Base-by-base conservation (phyloP, 2,797 vertebrate genomes). In the Eulemur mongoz region DNA sequence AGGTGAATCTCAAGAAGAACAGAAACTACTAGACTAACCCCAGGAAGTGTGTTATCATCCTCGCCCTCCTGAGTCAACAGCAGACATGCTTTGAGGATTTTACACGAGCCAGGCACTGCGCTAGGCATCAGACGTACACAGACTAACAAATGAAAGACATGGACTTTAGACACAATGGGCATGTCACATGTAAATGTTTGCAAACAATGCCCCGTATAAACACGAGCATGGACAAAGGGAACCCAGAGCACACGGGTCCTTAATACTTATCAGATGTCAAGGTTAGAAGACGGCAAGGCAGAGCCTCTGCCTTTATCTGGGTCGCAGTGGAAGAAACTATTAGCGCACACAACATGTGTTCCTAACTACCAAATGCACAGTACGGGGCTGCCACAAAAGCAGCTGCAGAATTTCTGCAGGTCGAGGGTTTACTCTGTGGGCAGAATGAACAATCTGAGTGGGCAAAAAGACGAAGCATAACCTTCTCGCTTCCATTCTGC, bases 171-270 rank as follows among this genome's bases (percentile, higher is more conserved):
- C 17, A 90, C 45, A 2, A 45, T 27, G 22, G 40, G 61, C 18
- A 8, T 4, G 45, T n/a, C 78, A 43, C 32, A 27, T 8, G 30
- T 10, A 52, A 75, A 35, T 48, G 48, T 87, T n/a, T 67, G 40
- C 38, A 79, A 79, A 79, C 76, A 83, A 38, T 5, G 32, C 48
- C 38, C n/a, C 9, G 2, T 13, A 10, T 17, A 40, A 83, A 54
- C 75, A n/a, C 30, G 9, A 32, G 32, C 11, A 43, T 14, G 20
- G 11, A 20, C 76, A 17, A 30, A 63, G 61, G 52, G 32, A 78
- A 48, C 0, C 0, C 14, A 76, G 59, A 23, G 0, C 18, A 18
- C 25, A 59, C 0, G 0, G 30, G 45, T 12, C 5, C 2, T 45
- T 63, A 75, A 78, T 61, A 54, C 73, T 75, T 82, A 65, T 59